Evolutionary conservation across 2,797 vertebrate species (phyloP).

Genomic region (Parauchenoglanis punctatus): DNA sequence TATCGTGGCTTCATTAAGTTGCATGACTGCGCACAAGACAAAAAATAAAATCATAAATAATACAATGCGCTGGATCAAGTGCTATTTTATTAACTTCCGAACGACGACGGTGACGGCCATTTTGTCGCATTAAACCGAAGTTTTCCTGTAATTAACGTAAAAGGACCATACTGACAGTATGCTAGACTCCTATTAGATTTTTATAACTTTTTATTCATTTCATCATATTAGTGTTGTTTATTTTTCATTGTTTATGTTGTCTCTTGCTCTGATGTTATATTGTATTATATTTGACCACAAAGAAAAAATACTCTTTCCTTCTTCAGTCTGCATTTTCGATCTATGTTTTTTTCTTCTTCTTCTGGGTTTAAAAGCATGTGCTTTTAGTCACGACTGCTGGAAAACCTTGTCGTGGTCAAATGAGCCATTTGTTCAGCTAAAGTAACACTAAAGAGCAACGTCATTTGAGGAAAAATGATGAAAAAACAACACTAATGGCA

Average conservation of each 20-base stretch:
- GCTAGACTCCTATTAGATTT: not conserved
- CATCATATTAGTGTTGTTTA: not conserved
- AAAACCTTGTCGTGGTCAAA: not conserved
- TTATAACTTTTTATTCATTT: not conserved
- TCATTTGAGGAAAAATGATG: not conserved
- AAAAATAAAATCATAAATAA: not conserved
- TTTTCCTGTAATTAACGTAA: not conserved
- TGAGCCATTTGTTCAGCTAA: not conserved
- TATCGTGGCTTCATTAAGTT: not conserved
- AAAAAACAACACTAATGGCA: not conserved
- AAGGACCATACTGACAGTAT: not conserved
- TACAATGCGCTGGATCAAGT: not conserved
- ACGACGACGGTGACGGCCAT: not conserved
- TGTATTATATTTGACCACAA: not conserved
- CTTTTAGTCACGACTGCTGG: not conserved
- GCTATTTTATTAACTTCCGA: not conserved
- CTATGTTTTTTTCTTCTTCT: not conserved
- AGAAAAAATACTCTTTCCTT: not conserved
- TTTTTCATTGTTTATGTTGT: not conserved
- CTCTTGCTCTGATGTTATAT: not conserved
- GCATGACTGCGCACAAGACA: not conserved
- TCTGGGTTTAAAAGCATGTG: not conserved
- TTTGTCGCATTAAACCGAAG: not conserved
- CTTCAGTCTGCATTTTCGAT: not conserved
- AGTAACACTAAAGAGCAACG: not conserved